Percentiles rank a stretch among this genome's conserved stretches.
Evolutionary conservation across 2,888 invertebrate species (phyloP).

Genomic region (Ormyrus thymus): DNA sequence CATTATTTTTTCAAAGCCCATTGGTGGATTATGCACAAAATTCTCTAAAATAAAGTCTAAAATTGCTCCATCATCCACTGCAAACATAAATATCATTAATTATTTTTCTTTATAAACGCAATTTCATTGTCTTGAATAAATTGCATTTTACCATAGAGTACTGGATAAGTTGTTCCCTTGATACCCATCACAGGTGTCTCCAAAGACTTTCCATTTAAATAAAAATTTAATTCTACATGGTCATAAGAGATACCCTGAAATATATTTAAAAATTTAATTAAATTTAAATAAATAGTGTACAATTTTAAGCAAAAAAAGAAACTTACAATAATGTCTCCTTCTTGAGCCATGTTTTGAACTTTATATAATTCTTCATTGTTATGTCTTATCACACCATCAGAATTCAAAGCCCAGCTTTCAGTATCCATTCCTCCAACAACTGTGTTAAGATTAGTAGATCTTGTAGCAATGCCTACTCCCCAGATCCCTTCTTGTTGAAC

Average conservation of each 20-base stretch:
- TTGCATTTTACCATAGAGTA: constrained; percentile 86
- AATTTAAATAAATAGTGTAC: constrained; percentile 13
- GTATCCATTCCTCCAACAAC: constrained; percentile 89
- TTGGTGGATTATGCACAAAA: constrained; percentile 88
- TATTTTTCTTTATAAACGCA: constrained; percentile 23
- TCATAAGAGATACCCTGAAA: constrained; percentile 93
- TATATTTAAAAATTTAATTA: constrained; percentile 28
- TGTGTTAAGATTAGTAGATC: constrained; percentile 89
- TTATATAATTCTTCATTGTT: constrained; percentile 84
- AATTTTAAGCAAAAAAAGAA: constrained; percentile 11
- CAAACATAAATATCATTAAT: constrained; percentile 68
- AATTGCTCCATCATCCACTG: constrained; percentile 98
- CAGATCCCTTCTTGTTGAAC: constrained; percentile 96
- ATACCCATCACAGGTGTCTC: constrained; percentile 91
- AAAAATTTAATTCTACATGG: constrained; percentile 96
- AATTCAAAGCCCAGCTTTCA: constrained; percentile 95
- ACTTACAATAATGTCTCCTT: constrained; percentile 91
- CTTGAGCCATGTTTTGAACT: constrained; percentile 81
- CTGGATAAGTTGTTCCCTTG: constrained; percentile 93
- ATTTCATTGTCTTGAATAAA: not conserved
- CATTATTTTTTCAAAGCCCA: constrained; percentile 96
- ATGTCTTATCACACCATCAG: constrained; percentile 91
- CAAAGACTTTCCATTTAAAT: constrained; percentile 91
- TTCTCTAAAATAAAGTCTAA: constrained; percentile 95
- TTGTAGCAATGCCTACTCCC: constrained; percentile 95